phyloP scores from a whole-genome alignment of 2,797 vertebrate species.

The Mormyrus proboscirostris region DNA sequence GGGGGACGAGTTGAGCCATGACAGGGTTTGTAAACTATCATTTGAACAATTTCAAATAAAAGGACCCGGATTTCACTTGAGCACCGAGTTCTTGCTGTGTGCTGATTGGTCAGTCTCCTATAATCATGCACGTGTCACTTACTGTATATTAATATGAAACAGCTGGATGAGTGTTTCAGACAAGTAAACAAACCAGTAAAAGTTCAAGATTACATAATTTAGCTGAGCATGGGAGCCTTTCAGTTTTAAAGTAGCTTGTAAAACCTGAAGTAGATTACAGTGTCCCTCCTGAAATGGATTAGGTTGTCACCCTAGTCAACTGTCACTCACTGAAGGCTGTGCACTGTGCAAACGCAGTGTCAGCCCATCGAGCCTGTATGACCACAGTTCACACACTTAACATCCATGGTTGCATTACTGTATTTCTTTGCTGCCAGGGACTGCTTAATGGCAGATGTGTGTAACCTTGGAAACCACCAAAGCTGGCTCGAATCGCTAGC shows the following conservation, averaged over 20 bases:
- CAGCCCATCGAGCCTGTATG: conserved; percentile 25
- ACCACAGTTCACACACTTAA: conserved; percentile 29
- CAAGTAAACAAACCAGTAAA: neutral
- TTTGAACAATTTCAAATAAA: neutral
- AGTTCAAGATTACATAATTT: neutral
- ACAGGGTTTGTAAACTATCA: neutral
- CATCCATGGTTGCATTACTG: conserved; percentile 36
- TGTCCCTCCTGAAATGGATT: neutral
- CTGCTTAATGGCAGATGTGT: conserved; percentile 24
- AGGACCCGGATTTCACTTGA: neutral
- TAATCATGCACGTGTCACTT: neutral
- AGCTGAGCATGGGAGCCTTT: neutral
- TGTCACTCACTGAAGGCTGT: neutral
- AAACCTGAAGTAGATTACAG: neutral
- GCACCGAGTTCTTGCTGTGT: neutral
- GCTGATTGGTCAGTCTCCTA: neutral
- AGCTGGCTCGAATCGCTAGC: neutral
- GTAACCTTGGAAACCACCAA: conserved; percentile 37
- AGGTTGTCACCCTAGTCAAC: neutral
- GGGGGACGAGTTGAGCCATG: neutral
- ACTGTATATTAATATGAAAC: neutral
- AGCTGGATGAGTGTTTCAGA: neutral
- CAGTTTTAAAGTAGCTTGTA: neutral
- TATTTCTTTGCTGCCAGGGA: conserved; percentile 29
- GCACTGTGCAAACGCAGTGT: conserved; percentile 1